These are phyloP conservation scores for Eristalis arbustorum DNA, from an alignment of 2,888 invertebrate species.

Conservation along the genomic window DNA sequence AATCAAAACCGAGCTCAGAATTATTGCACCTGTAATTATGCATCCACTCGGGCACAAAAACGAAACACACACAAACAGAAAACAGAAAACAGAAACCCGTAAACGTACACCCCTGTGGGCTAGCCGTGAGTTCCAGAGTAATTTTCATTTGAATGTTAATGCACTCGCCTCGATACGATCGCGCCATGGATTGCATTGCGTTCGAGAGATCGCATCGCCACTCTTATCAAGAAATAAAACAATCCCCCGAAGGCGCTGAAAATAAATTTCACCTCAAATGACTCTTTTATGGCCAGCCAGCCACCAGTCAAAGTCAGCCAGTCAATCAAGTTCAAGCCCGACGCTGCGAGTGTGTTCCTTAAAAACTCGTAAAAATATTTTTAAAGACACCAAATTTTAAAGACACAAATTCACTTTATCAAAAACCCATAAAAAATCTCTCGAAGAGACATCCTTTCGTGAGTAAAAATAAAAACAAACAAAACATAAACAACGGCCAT, in stretches of 20 bases:
- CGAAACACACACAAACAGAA: no score
- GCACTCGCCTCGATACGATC: slow-evolving; percentile 12
- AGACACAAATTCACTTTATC: slow-evolving; percentile 55
- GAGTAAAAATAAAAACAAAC: slow-evolving; percentile 58
- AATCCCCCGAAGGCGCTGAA: slow-evolving; percentile 22
- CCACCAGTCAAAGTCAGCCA: slow-evolving; percentile 27
- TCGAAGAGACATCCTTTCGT: slow-evolving; percentile 53
- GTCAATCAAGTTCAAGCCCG: slow-evolving; percentile 57
- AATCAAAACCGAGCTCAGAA: not conserved
- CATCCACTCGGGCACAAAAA: not conserved
- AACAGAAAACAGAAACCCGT: not conserved
- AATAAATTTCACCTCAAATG: slow-evolving; percentile 55
- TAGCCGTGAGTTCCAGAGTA: not conserved
- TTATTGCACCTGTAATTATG: not conserved
- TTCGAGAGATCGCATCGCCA: slow-evolving; percentile 9
- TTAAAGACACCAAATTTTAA: slow-evolving; percentile 38
- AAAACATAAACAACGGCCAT: slow-evolving; percentile 56
- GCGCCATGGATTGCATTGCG: slow-evolving; percentile 8
- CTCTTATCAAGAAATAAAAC: slow-evolving; percentile 20
- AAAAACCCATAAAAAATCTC: slow-evolving; percentile 50
- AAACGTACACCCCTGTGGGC: not conserved
- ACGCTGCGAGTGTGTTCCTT: slow-evolving; percentile 43
- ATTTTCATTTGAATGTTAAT: slow-evolving; percentile 13
- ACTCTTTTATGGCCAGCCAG: slow-evolving; percentile 38
- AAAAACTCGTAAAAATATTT: slow-evolving; percentile 61